Evolutionary conservation across 1,140 invertebrate genomes (phyloP).

Genomic region (Macrotrachela quadricornifera): DNA sequence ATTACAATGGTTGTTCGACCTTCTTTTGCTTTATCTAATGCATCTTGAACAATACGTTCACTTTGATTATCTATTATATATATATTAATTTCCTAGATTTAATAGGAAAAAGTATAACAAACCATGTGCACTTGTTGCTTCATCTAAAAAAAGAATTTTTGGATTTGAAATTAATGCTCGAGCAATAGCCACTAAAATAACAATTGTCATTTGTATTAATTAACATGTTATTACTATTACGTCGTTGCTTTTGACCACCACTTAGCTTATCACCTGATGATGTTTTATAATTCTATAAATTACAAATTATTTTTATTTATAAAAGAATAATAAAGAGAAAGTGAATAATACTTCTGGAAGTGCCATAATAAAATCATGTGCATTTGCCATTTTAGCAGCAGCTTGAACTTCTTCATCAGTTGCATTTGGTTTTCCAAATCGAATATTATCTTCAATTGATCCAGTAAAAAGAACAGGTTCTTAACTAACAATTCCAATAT

Average conservation of each 20-base stretch:
- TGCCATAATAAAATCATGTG: constrained; percentile 56
- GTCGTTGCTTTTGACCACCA: constrained; percentile 9
- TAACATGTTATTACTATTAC: background rate
- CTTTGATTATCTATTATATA: background rate
- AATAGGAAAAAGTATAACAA: too few relatives aligned
- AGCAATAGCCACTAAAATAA: constrained; percentile 9
- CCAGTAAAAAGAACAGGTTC: constrained; percentile 58
- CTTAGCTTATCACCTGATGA: constrained; percentile 2
- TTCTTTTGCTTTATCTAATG: constrained; percentile 20
- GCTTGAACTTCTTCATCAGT: constrained; percentile 41
- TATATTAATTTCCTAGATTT: too few relatives aligned
- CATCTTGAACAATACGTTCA: constrained; percentile 16
- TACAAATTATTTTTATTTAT: too few relatives aligned
- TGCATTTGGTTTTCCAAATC: constrained; percentile 49
- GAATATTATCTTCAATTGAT: constrained; percentile 68
- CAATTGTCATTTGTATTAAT: too few relatives aligned
- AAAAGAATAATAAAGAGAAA: too few relatives aligned
- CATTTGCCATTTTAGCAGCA: constrained; percentile 66
- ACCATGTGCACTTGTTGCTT: constrained; percentile 45
- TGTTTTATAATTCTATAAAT: too few relatives aligned
- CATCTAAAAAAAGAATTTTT: constrained; percentile 22
- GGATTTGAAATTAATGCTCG: constrained; percentile 27
- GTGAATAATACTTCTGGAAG: constrained; percentile 38
- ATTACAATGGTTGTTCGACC: constrained; percentile 27
- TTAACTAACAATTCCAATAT: constrained; percentile 32